Evolutionary conservation across 2,888 invertebrate species (phyloP).

Genomic region (Hypercompe scribonia): DNA sequence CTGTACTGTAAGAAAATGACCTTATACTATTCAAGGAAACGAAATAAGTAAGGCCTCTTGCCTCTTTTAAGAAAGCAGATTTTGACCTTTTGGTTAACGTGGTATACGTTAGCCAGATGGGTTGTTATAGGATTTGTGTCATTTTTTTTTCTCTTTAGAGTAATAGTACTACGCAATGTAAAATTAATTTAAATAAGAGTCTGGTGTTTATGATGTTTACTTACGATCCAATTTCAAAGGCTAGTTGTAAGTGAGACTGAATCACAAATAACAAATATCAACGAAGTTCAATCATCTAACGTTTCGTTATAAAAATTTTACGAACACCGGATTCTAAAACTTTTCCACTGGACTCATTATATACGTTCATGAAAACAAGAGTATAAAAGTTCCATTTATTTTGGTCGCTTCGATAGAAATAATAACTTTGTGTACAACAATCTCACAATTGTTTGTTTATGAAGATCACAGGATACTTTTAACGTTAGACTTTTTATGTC

Average conservation of each 20-base stretch:
- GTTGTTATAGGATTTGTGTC: too few relatives aligned
- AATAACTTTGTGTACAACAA: slow-evolving; percentile 30
- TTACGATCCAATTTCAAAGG: too few relatives aligned
- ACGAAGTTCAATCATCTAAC: background rate
- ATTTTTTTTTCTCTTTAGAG: too few relatives aligned
- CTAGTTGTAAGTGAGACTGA: too few relatives aligned
- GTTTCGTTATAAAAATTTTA: slow-evolving; percentile 6
- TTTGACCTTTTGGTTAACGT: too few relatives aligned
- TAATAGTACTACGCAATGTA: too few relatives aligned
- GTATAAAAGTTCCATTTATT: slow-evolving; percentile 36
- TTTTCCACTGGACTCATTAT: slow-evolving; percentile 43
- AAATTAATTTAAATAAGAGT: background rate
- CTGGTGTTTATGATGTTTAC: too few relatives aligned
- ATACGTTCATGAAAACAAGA: slow-evolving; percentile 43
- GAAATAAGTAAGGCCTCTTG: too few relatives aligned
- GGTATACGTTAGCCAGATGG: too few relatives aligned
- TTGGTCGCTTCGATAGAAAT: slow-evolving; percentile 24
- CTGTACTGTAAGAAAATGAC: too few relatives aligned
- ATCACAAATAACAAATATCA: background rate
- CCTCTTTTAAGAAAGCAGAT: too few relatives aligned
- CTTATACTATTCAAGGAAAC: too few relatives aligned
- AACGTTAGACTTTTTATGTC: background rate
- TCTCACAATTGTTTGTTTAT: slow-evolving; percentile 29
- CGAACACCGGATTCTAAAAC: slow-evolving; percentile 19
- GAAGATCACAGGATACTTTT: slow-evolving; percentile 12